phyloP scores from a whole-genome alignment of 2,113 vertebrate species.

The Entelurus aequoreus region DNA sequence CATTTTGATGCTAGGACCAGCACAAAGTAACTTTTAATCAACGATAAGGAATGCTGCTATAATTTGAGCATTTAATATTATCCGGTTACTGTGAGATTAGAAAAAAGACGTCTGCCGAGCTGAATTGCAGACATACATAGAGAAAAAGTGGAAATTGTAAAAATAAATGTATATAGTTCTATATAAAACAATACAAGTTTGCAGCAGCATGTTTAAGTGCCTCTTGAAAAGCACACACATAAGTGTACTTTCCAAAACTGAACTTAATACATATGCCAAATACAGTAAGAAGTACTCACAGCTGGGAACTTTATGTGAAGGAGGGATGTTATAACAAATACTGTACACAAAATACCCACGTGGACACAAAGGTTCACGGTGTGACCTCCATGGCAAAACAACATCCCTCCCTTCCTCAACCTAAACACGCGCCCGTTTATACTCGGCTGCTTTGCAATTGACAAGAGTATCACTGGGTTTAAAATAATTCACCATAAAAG shows the following conservation, averaged over 20 bases:
- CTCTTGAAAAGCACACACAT: conserved; percentile 25
- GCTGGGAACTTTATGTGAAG: background rate
- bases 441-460: conserved; percentile 25
- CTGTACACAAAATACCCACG: conserved; percentile 18
- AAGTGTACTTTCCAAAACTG: conserved; percentile 23
- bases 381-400: conserved; percentile 2
- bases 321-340: conserved; percentile 9
- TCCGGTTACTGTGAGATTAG: conserved; percentile 22
- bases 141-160: conserved; percentile 29
- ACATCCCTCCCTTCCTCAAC: background rate
- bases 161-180: conserved; percentile 45
- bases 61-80: background rate
- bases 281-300: conserved; percentile 32
- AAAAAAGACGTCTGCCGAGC: conserved; percentile 6
- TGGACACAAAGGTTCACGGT: conserved; percentile 6
- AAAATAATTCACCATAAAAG: conserved; percentile 24
- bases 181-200: conserved; percentile 56
- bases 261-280: conserved; percentile 24
- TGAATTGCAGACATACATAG: conserved; percentile 10
- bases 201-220: conserved; percentile 51
- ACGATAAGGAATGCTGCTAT: conserved; percentile 15
- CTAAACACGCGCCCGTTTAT: conserved; percentile 6
- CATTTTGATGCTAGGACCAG: background rate
- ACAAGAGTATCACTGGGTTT: conserved; percentile 38
- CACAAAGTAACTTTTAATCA: background rate